Evolutionary conservation across 2,113 vertebrate species (phyloP).

Genomic region (Cromileptes altivelis): DNA sequence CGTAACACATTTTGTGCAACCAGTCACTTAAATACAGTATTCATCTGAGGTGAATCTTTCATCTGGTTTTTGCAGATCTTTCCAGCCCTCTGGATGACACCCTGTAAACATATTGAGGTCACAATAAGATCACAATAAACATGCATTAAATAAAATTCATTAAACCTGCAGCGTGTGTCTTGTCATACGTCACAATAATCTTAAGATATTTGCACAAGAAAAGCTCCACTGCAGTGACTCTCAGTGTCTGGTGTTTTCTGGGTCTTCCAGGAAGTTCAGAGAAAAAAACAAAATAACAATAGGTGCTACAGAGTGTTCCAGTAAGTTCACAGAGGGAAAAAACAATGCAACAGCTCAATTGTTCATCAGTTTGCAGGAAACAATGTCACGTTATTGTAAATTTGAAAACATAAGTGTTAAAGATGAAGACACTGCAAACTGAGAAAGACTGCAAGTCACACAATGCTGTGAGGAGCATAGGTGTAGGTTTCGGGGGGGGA

Average conservation of each 20-base stretch:
- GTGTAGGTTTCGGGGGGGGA: not conserved
- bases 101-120: not conserved
- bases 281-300: not conserved
- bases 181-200: not conserved
- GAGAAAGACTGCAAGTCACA: not conserved
- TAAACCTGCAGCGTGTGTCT: not conserved
- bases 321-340: not conserved
- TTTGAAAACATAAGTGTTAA: not conserved
- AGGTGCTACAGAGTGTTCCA: not conserved
- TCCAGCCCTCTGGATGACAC: fast-evolving
- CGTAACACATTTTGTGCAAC: not conserved
- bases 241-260: not conserved
- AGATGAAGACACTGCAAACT: not conserved
- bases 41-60: not conserved
- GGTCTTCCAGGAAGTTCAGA: not conserved
- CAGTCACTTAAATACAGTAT: not conserved
- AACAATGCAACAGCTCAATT: not conserved
- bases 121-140: not conserved
- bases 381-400: not conserved
- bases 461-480: not conserved
- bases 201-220: not conserved
- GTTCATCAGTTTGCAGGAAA: not conserved
- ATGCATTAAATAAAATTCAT: not conserved
- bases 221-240: not conserved
- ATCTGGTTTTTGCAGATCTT: slow-evolving; percentile 17